Base-by-base conservation (phyloP, 2,113 vertebrate species). In the Chaenogobius annularis region DNA sequence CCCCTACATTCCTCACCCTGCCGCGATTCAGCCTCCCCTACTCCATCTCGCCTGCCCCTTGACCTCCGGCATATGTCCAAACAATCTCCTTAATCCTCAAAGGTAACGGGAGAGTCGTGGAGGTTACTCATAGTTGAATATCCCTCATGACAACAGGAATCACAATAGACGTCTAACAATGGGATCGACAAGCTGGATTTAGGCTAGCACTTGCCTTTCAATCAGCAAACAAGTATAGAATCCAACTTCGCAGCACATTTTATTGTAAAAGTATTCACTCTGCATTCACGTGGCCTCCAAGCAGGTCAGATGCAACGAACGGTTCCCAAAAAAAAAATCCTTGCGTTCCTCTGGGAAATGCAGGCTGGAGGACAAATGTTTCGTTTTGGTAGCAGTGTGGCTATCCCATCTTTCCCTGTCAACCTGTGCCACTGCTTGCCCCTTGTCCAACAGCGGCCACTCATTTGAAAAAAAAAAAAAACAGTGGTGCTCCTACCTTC, bases 1-100 rank as follows among this genome's bases (percentile, higher is more conserved):
- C 75, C 69, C 85, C 64, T 78, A 87, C 89, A 90, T 92, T 92
- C 89, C 88, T 88, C 88, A 89, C 84, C 54, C 70, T 59, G 67
- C 78, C 81, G 85, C 75, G 73, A 88, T 83, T 72, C 73, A 84
- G 77, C 75, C 71, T 72, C 64, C 66, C 59, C n/a, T 61, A 63
- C 72, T 82, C 80, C 80, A 86, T 74, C 75, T 66, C 54, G 13
- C 37, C 62, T 84, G 63, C 83, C 86, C 85, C 79, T 71, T 81
- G 83, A 85, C 88, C 87, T 75, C 65, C 19, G 62, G 81, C 84
- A 89, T 89, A 89, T 87, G 83, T 85, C 89, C 84, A 89, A 92
- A 92, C 84, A 88, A 82, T 68, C 72, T 80, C 80, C 81, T 87
- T 84, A 86, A 90, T 88, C 85, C 81, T 74, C 66, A 70, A 46